Evolutionary conservation across 2,888 invertebrate genomes (phyloP).

Genomic region (Dione juno): DNA sequence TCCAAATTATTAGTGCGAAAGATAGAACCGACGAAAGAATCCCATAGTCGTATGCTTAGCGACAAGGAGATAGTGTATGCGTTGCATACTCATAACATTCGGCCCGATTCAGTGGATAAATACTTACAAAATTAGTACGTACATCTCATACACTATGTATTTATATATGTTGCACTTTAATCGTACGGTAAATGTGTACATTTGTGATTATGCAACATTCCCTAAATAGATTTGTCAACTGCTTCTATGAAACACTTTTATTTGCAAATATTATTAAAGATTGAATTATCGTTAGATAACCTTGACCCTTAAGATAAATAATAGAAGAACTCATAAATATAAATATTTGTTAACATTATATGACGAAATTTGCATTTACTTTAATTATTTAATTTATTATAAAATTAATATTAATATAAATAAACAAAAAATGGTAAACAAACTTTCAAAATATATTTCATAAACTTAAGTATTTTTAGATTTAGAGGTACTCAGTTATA

Average conservation of each 20-base stretch:
- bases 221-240: slow-evolving; percentile 62
- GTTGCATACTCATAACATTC: slow-evolving; percentile 96
- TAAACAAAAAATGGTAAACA: neutral
- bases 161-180: slow-evolving; percentile 29
- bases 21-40: slow-evolving; percentile 97
- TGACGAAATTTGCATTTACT: neutral
- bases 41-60: slow-evolving; percentile 97
- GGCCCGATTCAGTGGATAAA: slow-evolving; percentile 93
- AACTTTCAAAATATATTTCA: neutral
- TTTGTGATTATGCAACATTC: slow-evolving; percentile 72
- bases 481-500: neutral
- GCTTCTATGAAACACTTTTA: slow-evolving; percentile 15
- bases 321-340: neutral
- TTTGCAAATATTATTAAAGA: slow-evolving; percentile 12
- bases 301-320: slow-evolving; percentile 52
- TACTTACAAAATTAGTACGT: slow-evolving; percentile 97
- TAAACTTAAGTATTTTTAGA: neutral
- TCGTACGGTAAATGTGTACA: slow-evolving; percentile 44
- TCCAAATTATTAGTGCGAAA: slow-evolving; percentile 94
- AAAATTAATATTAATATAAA: too few species aligned
- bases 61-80: slow-evolving; percentile 98
- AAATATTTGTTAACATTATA: slow-evolving; percentile 1
- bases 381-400: neutral
- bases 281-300: slow-evolving; percentile 51
- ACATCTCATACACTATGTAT: slow-evolving; percentile 45